Base-by-base conservation (phyloP, 1,140 invertebrate species). In the Drosophila auraria region DNA sequence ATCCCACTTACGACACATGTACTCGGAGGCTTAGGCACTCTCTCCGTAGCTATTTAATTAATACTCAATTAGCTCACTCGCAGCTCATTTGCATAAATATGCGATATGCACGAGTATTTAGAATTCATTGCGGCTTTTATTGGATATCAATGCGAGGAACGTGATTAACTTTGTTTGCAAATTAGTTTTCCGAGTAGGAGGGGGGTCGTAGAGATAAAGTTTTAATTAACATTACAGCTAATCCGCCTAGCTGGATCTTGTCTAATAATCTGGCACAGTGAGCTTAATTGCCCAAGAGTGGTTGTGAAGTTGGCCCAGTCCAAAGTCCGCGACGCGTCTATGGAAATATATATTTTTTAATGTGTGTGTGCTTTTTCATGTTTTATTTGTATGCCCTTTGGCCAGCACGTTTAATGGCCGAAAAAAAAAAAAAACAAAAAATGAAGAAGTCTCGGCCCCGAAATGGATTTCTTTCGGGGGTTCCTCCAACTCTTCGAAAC, bases 191-290 rank as follows among this genome's bases (percentile, higher is more conserved):
- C 12, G 15, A 36, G 38, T 25, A 6, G 8, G n/a, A 45, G 30
- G n/a, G 42, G 33, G n/a, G 11, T 2, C 15, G 49, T 30, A 14
- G 25, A 70, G 74, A 73, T 77, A 78, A 87, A 87, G 74, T 87
- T 87, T 89, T 87, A 87, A 87, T 87, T 87, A 87, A 84, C 86
- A 81, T 87, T 87, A 82, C 81, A 82, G 81, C 74, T 90, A 75
- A 82, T 64, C 63, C 69, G 72, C 73, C 56, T 71, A 90, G 78
- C 59, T 47, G 38, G 54, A 63, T 80, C 54, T 77, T 51, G 56
- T 7, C 71, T 71, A 49, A 57, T 58, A 69, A 42, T 70, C 42
- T 78, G 54, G 64, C 79, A 87, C 80, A 72, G 66, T 87, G 71
- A 62, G 75, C 51, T 40, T 70, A 78, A 78, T 71, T 63, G 65